Base-by-base conservation (phyloP, 2,113 vertebrate genomes). In the Ceuthmochares aereus region DNA sequence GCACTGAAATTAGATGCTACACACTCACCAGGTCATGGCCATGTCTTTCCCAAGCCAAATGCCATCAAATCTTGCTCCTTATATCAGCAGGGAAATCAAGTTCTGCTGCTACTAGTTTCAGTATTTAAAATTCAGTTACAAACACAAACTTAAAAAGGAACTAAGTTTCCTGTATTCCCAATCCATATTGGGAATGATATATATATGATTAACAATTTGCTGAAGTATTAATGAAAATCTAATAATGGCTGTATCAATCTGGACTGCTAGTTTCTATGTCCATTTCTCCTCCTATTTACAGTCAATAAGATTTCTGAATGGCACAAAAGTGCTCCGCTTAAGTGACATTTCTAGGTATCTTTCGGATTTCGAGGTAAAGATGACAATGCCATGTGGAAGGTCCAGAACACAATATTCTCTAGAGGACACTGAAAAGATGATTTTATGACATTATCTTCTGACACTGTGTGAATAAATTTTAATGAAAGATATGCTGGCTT, bases 401-500 rank as follows among this genome's bases (percentile, higher is more conserved):
- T 85, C 66, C 77, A 85, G 92, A 95, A 79, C 27, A 64, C 62
- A 59, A 60, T 5, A 3, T 84, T 94, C 87, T 90, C 84, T 60
- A 77, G 86, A 78, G 69, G 94, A 40, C 10, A 90, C 78, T 74
- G 77, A 90, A 95, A 93, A 94, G 27, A 96, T 85, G 47, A 90
- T 92, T 94, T 96, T 76, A 90, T 94, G 59, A 59, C 81, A 96
- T 81, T 94, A 40, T 59, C 73, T 92, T 78, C 68, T 94, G 76
- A 79, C 94, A 93, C 25, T 60, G 6, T 82, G 54, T 75, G 75
- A 95, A 94, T 95, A 95, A 94, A 34, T 93, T 95, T 94, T 96
- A 95, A 95, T 94, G 52, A 94, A 95, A 89, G 60, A 70, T 87
- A 69, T 63, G 73, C 45, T 84, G 87, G 25, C 60, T 92, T 96